phyloP scores from a whole-genome alignment of 2,113 vertebrate genomes.

The Siniperca knerii region DNA sequence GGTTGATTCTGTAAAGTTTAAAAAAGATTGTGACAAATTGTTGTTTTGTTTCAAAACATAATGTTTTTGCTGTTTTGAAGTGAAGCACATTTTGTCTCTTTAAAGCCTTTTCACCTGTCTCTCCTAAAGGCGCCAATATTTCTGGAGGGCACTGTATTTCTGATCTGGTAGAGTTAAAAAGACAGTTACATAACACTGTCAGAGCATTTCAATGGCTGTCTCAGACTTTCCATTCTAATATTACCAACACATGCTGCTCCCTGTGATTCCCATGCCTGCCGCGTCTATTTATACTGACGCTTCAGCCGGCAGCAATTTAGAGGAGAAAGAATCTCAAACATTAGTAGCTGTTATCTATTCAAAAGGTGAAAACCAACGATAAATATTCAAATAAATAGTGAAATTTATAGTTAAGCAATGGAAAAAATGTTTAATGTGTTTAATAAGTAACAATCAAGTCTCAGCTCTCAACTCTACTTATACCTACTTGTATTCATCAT shows the following conservation, averaged over 20 bases:
- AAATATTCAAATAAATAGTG: constrained; percentile 4
- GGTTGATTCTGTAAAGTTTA: background rate
- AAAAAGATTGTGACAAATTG: background rate
- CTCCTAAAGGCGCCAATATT: constrained; percentile 71
- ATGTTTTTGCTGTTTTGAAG: constrained; percentile 2
- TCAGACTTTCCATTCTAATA: constrained; percentile 86
- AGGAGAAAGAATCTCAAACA: constrained; percentile 60
- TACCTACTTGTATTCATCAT: constrained; percentile 98
- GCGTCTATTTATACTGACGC: constrained; percentile 78
- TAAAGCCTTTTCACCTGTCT: constrained; percentile 61
- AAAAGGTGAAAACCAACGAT: constrained; percentile 13
- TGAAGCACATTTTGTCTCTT: constrained; percentile 8
- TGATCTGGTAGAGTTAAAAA: constrained; percentile 77
- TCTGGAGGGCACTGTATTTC: constrained; percentile 72
- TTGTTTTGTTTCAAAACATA: background rate
- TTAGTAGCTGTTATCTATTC: constrained; percentile 10
- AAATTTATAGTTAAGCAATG: background rate
- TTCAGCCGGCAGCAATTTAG: constrained; percentile 56
- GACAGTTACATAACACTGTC: constrained; percentile 78
- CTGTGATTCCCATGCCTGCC: constrained; percentile 74
- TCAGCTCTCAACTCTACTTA: background rate
- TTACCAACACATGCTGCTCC: constrained; percentile 81
- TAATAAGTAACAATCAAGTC: background rate
- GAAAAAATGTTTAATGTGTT: background rate
- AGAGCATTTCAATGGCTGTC: constrained; percentile 78